Evolutionary conservation across 2,797 vertebrate species (phyloP), one percentile per base, ranked within the genome.

Genomic region (Luscinia luscinia): DNA sequence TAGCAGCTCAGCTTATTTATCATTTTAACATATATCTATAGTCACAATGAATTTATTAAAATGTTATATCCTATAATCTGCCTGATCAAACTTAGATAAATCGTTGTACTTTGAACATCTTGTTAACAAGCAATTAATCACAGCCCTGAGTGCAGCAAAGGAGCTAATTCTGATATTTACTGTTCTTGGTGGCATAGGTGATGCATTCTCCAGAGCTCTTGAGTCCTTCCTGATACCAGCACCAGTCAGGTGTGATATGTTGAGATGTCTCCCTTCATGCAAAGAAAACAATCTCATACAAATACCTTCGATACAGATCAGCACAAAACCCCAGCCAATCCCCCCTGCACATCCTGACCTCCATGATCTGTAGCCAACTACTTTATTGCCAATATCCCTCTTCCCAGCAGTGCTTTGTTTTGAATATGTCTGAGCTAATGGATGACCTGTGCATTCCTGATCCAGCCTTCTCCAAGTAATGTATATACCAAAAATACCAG

Each of bases 91-190:
- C 84, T 69, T 95, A 96, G 95, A 97, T 97, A 97, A 98, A 98
- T 97, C 43, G 9, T 93, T 96, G 89, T 92, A 77, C 93, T 97
- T 96, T n/a, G 40, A 96, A 95, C 86, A 93, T 96, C 97, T 97
- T 93, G 36, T 97, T 97, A 97, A 78, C 52, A 97, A 96, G 96
- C 84, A 96, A 98, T 97, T 97, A 97, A 98, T 98, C 96, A 95
- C 83, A 95, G 94, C 63, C 93, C 74, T 85, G 74, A 97, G 90
- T 83, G 68, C 93, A 95, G 84, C 88, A 92, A 69, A 94, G 88
- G 87, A 96, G 81, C 84, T 96, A 92, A 97, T 96, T 97, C 96
- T 97, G 94, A 93, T 94, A 90, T 95, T 93, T 94, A 46, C 85
- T 64, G 28, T 72, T 75, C 87, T 92, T 77, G 67, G 91, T 96